A percentile compares a stretch with the other conserved stretches of the same genome.
Conservation (phyloP, 2,888 invertebrate genomes). For the Drosophila nr. fundita region DNA sequence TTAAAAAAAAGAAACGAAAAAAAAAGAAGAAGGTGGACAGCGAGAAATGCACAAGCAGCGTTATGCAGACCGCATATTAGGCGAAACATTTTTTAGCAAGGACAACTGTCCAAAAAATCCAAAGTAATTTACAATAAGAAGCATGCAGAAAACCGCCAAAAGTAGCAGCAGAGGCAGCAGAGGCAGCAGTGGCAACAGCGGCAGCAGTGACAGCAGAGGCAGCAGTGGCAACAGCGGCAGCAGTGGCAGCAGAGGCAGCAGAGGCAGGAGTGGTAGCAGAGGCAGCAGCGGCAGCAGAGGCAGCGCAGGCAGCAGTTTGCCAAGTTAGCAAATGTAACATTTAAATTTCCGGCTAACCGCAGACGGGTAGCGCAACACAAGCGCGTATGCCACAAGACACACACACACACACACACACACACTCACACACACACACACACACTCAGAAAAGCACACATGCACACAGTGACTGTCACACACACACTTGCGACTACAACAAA, state of each 20-base stretch:
- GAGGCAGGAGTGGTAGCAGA: slow-evolving; percentile 38
- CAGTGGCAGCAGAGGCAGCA: slow-evolving; percentile 27
- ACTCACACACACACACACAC: slow-evolving; percentile 3
- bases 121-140: slow-evolving; percentile 29
- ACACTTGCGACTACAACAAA: slow-evolving; percentile 59
- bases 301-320: slow-evolving; percentile 34
- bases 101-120: slow-evolving; percentile 13
- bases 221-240: slow-evolving; percentile 6
- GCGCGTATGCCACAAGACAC: slow-evolving; percentile 47
- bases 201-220: slow-evolving; percentile 41
- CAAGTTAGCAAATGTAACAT: slow-evolving; percentile 72
- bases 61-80: slow-evolving; percentile 75
- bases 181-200: neutral
- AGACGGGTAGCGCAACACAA: slow-evolving; percentile 62
- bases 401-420: slow-evolving; percentile 12
- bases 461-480: slow-evolving; percentile 11
- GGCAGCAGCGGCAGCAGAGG: slow-evolving; percentile 10
- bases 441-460: slow-evolving; percentile 34
- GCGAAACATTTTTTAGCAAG: slow-evolving; percentile 38
- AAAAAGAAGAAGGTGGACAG: slow-evolving; percentile 39
- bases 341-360: slow-evolving; percentile 73
- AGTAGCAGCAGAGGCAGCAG: slow-evolving; percentile 13
- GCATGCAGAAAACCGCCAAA: slow-evolving; percentile 33
- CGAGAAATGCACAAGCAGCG: slow-evolving; percentile 49
- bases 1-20: neutral